Percentiles rank a stretch among this genome's conserved stretches.
phyloP scores from a whole-genome alignment of 2,113 vertebrate genomes.

The Pollimyrus isidori region DNA sequence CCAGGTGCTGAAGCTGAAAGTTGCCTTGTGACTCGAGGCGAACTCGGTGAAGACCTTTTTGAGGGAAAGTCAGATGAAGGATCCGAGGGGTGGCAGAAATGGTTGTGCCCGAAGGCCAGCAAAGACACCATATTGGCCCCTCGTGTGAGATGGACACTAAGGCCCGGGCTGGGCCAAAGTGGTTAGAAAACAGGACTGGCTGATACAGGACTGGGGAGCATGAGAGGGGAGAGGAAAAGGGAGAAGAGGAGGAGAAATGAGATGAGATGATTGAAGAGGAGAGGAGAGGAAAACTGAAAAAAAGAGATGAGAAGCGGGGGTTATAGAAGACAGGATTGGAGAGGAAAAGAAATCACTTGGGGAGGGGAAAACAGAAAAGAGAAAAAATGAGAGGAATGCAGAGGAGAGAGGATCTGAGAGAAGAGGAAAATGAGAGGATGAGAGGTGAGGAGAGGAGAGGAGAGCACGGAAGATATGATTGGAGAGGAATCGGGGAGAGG shows the following conservation, averaged over 20 bases:
- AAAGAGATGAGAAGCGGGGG: background rate
- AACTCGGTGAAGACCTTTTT: background rate
- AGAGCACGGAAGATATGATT: background rate
- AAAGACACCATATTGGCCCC: background rate
- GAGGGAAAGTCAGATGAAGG: background rate
- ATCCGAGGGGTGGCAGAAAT: background rate
- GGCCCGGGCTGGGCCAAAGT: background rate
- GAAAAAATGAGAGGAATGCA: background rate
- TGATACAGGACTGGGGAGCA: background rate
- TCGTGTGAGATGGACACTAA: background rate
- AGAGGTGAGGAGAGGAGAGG: background rate
- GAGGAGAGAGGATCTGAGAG: background rate
- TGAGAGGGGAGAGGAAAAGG: background rate
- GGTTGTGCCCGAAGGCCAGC: background rate
- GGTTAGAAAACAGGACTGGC: background rate
- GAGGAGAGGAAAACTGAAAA: too few relatives aligned
- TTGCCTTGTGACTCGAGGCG: background rate
- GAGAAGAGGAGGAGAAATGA: background rate
- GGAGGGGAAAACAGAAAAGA: background rate
- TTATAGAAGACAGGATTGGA: background rate
- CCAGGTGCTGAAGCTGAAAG: slow-evolving; percentile 2
- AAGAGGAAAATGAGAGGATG: background rate
- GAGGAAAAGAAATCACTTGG: background rate
- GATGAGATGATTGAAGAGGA: too few relatives aligned
- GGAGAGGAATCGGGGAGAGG: background rate